These are phyloP conservation scores for Lamellibrachia luymesi DNA, from an alignment of 1,140 invertebrate species.

Conservation along the genomic window DNA sequence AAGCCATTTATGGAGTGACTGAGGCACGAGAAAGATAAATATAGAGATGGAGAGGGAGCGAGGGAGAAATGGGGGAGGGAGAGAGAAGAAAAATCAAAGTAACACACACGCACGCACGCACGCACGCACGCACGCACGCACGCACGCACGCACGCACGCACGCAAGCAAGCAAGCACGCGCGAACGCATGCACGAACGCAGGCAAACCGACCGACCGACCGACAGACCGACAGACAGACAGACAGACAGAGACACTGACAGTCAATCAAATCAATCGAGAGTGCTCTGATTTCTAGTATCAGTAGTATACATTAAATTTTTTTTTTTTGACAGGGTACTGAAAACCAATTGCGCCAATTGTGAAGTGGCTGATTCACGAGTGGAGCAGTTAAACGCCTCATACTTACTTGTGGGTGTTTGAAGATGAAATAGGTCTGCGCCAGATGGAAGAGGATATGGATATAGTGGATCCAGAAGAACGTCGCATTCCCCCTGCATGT, in stretches of 20 bases:
- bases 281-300: too few species aligned
- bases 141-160: too few species aligned
- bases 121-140: too few species aligned
- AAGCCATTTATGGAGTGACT: too few species aligned
- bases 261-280: too few species aligned
- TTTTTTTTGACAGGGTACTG: neutral
- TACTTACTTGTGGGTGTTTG: constrained; percentile 24
- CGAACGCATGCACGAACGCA: too few species aligned
- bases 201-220: too few species aligned
- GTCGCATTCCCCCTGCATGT: constrained; percentile 46
- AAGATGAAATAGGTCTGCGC: constrained; percentile 28
- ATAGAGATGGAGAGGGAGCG: neutral
- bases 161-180: too few species aligned
- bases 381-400: neutral
- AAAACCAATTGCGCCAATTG: neutral
- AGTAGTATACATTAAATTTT: neutral
- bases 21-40: too few species aligned
- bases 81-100: neutral
- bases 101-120: neutral
- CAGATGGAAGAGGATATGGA: constrained; percentile 20
- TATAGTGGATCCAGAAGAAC: constrained; percentile 23
- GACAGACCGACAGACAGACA: too few species aligned
- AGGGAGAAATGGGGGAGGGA: neutral
- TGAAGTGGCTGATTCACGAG: too few species aligned
- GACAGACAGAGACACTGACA: too few species aligned